Percentiles rank a stretch among this genome's conserved stretches.
Conservation (phyloP, 2,888 invertebrate species). For the Dicranocentrus wangi region DNA sequence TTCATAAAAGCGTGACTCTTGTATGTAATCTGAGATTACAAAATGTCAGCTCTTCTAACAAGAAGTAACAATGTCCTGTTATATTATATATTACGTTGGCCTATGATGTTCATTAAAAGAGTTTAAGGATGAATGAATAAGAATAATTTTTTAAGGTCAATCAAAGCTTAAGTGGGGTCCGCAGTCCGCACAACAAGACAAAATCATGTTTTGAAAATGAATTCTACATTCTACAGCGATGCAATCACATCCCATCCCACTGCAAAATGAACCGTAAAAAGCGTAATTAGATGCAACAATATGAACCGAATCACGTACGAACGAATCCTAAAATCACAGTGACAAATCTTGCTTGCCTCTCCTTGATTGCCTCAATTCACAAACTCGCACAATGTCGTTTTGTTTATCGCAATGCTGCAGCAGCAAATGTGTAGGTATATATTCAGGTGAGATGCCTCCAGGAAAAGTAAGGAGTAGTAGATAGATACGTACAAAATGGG, state of each 20-base stretch:
- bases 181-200: too few relatives aligned
- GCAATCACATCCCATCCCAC: conserved; percentile 5
- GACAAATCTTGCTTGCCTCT: neutral
- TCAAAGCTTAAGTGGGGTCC: neutral
- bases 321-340: neutral
- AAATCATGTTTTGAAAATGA: neutral
- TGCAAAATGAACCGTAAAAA: conserved; percentile 40
- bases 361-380: neutral
- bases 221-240: conserved; percentile 7
- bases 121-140: conserved; percentile 1
- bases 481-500: neutral
- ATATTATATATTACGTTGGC: neutral
- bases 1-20: neutral
- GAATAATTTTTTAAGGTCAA: conserved; percentile 46
- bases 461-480: neutral
- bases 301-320: neutral
- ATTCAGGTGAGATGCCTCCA: conserved; percentile 28
- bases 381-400: neutral
- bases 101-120: too few relatives aligned
- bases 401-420: neutral
- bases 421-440: too few relatives aligned
- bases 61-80: too few relatives aligned
- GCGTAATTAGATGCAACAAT: conserved; percentile 19
- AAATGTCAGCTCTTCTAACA: neutral
- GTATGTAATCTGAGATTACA: neutral